Conservation (phyloP, 2,888 invertebrate species). For the Caenorhabditis drosophilae region DNA sequence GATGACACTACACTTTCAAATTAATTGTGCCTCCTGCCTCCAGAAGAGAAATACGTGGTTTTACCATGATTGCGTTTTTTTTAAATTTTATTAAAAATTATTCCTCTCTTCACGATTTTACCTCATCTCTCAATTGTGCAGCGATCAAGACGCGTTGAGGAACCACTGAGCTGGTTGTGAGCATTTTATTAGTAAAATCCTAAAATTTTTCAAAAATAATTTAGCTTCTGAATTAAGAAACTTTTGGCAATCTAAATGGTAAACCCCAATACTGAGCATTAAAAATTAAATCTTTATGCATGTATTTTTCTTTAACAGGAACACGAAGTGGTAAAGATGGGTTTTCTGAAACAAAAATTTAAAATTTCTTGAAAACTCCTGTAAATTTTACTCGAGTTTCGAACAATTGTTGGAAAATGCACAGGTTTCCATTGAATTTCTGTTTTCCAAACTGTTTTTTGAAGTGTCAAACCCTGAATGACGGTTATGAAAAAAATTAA, state of each 20-base stretch:
- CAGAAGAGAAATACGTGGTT: no score
- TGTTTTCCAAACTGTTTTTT: slow-evolving; percentile 26
- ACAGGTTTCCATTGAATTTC: slow-evolving; percentile 29
- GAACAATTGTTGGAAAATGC: slow-evolving; percentile 18
- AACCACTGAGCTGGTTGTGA: slow-evolving; percentile 20
- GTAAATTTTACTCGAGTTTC: slow-evolving; percentile 10
- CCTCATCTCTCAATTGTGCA: slow-evolving; percentile 18
- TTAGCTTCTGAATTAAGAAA: background rate
- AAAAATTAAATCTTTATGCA: slow-evolving; percentile 28
- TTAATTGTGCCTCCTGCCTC: no score
- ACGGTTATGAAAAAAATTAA: no score
- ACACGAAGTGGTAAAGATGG: slow-evolving; percentile 14
- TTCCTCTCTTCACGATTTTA: no score
- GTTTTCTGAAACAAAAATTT: slow-evolving; percentile 25
- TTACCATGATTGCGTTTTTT: no score
- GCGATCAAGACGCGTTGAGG: slow-evolving; percentile 31
- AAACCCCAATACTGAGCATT: slow-evolving; percentile 32
- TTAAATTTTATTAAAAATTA: no score
- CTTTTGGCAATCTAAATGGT: slow-evolving; percentile 26
- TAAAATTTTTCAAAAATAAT: background rate
- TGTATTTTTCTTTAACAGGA: slow-evolving; percentile 28
- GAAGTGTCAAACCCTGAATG: slow-evolving; percentile 23
- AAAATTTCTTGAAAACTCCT: no score
- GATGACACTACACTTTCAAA: no score
- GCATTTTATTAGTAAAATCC: slow-evolving; percentile 22